These are phyloP conservation scores for Seira ritae DNA, from an alignment of 2,888 invertebrate genomes.

Conservation along the genomic window DNA sequence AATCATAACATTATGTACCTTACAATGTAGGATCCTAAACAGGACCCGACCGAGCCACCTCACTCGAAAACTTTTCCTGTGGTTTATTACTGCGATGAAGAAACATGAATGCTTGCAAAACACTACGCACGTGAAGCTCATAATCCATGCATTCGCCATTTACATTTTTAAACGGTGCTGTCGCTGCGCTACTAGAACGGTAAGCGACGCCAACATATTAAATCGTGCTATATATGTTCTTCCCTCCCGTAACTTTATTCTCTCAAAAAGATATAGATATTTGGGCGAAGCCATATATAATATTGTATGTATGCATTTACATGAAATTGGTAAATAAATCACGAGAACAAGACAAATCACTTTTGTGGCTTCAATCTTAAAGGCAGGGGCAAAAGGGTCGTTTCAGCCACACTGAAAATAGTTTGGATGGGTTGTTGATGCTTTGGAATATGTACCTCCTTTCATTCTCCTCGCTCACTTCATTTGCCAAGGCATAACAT, in stretches of 20 bases:
- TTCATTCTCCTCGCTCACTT: no score
- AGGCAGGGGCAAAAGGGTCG: conserved; percentile 44
- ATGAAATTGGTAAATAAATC: conserved; percentile 62
- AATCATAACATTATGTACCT: conserved; percentile 10
- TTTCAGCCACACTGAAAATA: conserved; percentile 18
- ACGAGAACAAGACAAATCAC: conserved; percentile 72
- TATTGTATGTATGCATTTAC: no score
- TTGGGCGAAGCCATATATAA: no score
- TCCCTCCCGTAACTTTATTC: no score
- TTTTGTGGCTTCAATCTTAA: conserved; percentile 67
- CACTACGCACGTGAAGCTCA: not conserved
- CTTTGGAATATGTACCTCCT: no score
- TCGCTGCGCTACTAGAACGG: no score
- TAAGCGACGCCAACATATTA: no score
- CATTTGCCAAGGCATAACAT: no score
- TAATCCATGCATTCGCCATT: conserved; percentile 2
- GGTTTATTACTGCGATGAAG: not conserved
- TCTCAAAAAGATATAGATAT: no score
- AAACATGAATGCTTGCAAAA: not conserved
- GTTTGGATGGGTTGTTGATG: no score
- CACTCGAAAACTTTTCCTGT: not conserved
- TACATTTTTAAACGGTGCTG: not conserved
- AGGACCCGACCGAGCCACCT: not conserved
- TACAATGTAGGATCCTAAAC: not conserved
- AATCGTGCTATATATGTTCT: no score